These are phyloP conservation scores for Wiebesia pumilae DNA, from an alignment of 1,140 invertebrate species.

Conservation along the genomic window DNA sequence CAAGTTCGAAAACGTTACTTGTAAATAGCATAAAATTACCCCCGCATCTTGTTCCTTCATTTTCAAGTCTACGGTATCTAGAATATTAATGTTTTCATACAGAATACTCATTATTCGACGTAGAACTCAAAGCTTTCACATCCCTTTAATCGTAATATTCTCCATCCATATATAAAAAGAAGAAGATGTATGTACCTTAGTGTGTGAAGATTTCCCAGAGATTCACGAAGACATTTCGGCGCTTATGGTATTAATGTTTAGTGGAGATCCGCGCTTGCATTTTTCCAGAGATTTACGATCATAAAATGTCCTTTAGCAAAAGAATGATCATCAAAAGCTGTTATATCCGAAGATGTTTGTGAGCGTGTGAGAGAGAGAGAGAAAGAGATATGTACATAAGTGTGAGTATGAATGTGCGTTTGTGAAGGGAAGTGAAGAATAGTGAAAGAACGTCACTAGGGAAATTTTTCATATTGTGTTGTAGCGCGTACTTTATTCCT, in stretches of 20 bases:
- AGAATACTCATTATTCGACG: background rate
- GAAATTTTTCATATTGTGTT: conserved; percentile 22
- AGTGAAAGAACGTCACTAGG: conserved; percentile 2
- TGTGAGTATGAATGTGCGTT: background rate
- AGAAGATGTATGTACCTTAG: conserved; percentile 5
- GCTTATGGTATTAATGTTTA: conserved; percentile 44
- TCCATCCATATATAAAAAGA: conserved; percentile 24
- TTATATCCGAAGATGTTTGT: background rate
- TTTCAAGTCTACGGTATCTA: background rate
- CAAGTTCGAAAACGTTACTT: background rate
- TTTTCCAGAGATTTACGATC: conserved; percentile 43
- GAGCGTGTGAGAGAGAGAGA: background rate
- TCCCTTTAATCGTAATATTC: conserved; percentile 48
- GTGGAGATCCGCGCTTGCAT: conserved; percentile 1
- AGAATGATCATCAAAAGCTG: background rate
- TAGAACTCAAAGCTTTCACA: conserved; percentile 6
- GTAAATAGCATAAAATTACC: background rate
- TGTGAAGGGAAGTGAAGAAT: background rate
- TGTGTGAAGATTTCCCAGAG: conserved; percentile 37
- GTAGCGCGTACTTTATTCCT: background rate
- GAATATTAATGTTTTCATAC: background rate
- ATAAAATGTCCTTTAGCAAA: conserved; percentile 38
- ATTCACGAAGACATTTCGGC: conserved; percentile 48
- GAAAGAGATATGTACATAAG: background rate
- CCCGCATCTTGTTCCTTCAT: background rate